Conservation (phyloP, 2,797 vertebrate genomes). For the Dromococcyx pavoninus region DNA sequence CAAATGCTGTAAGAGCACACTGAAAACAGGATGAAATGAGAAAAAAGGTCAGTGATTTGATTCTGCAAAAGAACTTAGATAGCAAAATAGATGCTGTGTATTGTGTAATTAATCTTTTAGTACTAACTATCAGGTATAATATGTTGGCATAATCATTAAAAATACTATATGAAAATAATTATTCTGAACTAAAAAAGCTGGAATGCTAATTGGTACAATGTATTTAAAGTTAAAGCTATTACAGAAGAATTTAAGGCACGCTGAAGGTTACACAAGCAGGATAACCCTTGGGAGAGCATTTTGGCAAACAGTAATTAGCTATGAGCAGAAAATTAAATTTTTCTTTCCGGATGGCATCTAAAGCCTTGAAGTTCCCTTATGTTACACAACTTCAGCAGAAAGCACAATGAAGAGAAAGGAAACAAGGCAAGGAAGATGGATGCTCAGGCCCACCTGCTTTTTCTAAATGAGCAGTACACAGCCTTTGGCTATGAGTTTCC, state of each 20-base stretch:
- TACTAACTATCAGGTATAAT: neutral
- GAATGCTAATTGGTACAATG: neutral
- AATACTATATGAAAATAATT: neutral
- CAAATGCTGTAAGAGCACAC: neutral
- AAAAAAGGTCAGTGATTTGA: neutral
- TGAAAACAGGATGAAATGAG: neutral
- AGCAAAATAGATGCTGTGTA: neutral
- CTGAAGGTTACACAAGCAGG: neutral
- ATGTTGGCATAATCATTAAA: neutral
- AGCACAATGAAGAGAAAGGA: neutral
- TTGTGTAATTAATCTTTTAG: neutral
- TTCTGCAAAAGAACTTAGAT: neutral
- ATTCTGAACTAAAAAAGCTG: neutral
- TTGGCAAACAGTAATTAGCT: neutral
- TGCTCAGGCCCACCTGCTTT: neutral
- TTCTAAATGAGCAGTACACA: neutral
- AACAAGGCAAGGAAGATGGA: neutral
- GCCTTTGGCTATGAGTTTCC: neutral
- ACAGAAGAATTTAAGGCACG: neutral
- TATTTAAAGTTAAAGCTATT: neutral
- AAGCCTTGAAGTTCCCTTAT: neutral
- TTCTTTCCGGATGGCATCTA: neutral
- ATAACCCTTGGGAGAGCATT: neutral
- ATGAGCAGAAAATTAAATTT: neutral
- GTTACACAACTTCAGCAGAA: neutral